Evolutionary conservation across 2,888 invertebrate genomes (phyloP).

Genomic region (Escarpia spicata): DNA sequence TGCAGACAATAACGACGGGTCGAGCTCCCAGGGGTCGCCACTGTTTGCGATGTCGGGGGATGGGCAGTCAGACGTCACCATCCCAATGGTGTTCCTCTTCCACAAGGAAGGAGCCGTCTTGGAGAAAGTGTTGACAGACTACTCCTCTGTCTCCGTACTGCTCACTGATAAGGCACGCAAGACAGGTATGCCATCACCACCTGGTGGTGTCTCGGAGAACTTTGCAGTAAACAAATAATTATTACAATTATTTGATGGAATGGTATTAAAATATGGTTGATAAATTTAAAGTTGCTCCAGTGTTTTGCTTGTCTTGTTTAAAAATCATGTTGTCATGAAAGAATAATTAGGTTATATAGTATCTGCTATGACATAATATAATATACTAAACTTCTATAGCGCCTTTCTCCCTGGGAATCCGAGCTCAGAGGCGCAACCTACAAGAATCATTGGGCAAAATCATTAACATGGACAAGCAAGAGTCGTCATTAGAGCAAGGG

Average conservation of each 20-base stretch:
- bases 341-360: no score
- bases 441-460: no score
- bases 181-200: background rate
- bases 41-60: constrained; percentile 98
- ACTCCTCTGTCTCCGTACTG: background rate
- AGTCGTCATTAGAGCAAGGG: no score
- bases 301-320: no score
- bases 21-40: constrained; percentile 79
- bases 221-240: background rate
- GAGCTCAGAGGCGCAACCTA: no score
- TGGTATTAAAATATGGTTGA: background rate
- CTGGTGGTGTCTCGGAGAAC: background rate
- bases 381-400: no score
- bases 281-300: background rate
- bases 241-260: background rate
- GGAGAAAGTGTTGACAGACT: constrained; percentile 65
- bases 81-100: constrained; percentile 92
- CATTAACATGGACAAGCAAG: no score
- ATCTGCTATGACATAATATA: no score
- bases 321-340: no score
- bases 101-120: constrained; percentile 71
- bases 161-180: background rate
- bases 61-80: constrained; percentile 82
- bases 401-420: no score
- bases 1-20: constrained; percentile 76